Evolutionary conservation across 2,888 invertebrate species (phyloP).

Genomic region (Notodonta ziczac): DNA sequence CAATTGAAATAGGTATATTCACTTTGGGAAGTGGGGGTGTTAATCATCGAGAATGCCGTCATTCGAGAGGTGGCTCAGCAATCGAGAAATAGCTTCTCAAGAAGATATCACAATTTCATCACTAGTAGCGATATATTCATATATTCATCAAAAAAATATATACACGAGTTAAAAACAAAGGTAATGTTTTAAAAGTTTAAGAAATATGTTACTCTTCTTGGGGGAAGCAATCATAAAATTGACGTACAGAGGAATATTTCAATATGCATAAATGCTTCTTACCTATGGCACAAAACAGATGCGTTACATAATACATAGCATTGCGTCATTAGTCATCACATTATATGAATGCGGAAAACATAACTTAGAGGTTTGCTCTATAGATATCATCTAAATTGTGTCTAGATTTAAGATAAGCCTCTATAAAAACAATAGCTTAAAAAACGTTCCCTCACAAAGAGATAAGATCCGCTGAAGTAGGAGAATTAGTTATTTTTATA

Average conservation of each 20-base stretch:
- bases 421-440: slow-evolving; percentile 20
- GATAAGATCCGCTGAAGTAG: neutral
- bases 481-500: neutral
- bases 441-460: slow-evolving; percentile 6
- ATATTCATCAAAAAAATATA: too few relatives aligned
- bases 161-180: too few relatives aligned
- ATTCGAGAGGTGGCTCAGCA: neutral
- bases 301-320: neutral
- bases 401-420: slow-evolving; percentile 25
- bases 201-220: too few relatives aligned
- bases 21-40: neutral
- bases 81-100: neutral
- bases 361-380: slow-evolving; percentile 7
- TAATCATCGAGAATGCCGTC: slow-evolving; percentile 10
- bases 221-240: too few relatives aligned
- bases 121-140: too few relatives aligned
- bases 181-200: too few relatives aligned
- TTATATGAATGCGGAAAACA: slow-evolving; percentile 13
- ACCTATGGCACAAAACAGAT: neutral
- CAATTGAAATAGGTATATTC: neutral
- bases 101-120: neutral
- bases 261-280: neutral
- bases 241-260: too few relatives aligned
- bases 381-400: slow-evolving; percentile 18
- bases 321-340: neutral